Percentiles rank a stretch among this genome's conserved stretches.
Conservation (phyloP, 2,888 invertebrate genomes). For the Chaetogeoica ovagalla region DNA sequence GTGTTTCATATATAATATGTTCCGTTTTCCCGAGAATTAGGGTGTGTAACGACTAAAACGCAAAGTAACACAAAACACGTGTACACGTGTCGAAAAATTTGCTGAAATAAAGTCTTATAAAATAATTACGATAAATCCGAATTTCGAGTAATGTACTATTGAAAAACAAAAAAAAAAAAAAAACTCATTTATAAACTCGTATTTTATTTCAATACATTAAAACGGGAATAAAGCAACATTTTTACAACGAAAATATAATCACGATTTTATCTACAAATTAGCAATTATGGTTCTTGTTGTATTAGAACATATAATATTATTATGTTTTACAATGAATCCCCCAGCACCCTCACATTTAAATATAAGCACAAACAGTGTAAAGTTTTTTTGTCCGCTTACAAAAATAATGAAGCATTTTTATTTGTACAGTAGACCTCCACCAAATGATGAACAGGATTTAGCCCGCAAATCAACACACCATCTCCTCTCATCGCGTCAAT, state of each 20-base stretch:
- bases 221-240: too few relatives aligned
- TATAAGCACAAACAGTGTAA: not conserved
- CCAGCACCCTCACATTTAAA: not conserved
- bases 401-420: not conserved
- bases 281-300: too few relatives aligned
- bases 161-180: too few relatives aligned
- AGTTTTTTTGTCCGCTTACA: not conserved
- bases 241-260: too few relatives aligned
- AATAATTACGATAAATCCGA: too few relatives aligned
- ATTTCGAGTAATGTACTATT: too few relatives aligned
- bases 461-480: not conserved
- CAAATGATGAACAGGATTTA: not conserved
- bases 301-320: too few relatives aligned
- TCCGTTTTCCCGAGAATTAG: slow-evolving; percentile 1
- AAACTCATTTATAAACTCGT: too few relatives aligned
- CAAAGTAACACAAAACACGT: slow-evolving; percentile 13
- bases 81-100: not conserved
- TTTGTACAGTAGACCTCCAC: not conserved
- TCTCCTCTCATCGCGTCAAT: not conserved
- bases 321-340: too few relatives aligned
- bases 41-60: slow-evolving; percentile 1
- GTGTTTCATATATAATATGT: not conserved
- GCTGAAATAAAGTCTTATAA: too few relatives aligned
- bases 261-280: too few relatives aligned
- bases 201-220: too few relatives aligned